phyloP scores from a whole-genome alignment of 1,140 invertebrate genomes.

The Parasteatoda tepidariorum region DNA sequence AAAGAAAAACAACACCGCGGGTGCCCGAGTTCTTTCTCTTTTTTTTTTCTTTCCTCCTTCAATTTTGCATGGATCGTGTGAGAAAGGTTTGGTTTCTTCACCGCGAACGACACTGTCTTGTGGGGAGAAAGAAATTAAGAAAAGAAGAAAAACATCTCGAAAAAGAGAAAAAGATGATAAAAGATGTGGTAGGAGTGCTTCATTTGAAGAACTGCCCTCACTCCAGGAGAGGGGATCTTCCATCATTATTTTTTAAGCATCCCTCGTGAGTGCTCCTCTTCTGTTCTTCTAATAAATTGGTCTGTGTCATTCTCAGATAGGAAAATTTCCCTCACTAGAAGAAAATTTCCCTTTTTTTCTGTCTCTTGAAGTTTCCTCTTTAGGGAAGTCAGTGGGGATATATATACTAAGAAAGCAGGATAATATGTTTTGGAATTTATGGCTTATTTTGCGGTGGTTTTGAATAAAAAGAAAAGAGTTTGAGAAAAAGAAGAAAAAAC shows the following conservation, averaged over 20 bases:
- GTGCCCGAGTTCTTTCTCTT: background rate
- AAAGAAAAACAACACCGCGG: background rate
- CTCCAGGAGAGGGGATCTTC: background rate
- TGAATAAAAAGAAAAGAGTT: too few relatives aligned
- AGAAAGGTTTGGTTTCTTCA: background rate
- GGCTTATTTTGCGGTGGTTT: too few relatives aligned
- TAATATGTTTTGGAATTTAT: background rate
- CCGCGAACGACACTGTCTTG: background rate
- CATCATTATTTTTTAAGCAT: constrained; percentile 1
- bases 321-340: constrained; percentile 6
- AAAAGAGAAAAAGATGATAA: background rate
- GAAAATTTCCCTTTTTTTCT: background rate
- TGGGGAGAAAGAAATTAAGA: background rate
- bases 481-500: too few relatives aligned
- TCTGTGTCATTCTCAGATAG: constrained; percentile 11
- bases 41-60: background rate
- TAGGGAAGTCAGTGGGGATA: background rate
- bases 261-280: background rate
- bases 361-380: background rate
- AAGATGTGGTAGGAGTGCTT: background rate
- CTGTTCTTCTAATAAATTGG: constrained; percentile 11
- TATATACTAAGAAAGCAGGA: background rate
- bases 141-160: background rate
- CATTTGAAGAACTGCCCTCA: background rate
- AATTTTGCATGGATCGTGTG: background rate